Percentiles rank a stretch among this genome's conserved stretches.
Conservation (phyloP, 37 sponge, comb jelly and placozoan genomes). For the Ianthella basta region DNA sequence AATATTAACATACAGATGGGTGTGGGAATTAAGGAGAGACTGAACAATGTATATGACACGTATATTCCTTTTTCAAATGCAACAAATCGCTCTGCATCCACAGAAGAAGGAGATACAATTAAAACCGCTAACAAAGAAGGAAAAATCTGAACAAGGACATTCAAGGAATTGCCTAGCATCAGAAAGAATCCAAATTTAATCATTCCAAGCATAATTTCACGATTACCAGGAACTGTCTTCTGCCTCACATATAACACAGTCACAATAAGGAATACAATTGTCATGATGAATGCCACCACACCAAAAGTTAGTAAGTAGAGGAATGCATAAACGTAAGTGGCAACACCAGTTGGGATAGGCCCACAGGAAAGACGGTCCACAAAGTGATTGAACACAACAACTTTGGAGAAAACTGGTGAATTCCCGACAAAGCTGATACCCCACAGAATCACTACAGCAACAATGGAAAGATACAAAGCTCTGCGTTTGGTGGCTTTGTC, state of each 20-base stretch:
- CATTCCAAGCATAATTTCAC: neutral
- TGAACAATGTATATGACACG: too few species aligned
- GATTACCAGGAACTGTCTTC: neutral
- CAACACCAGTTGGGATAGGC: neutral
- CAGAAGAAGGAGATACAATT: too few species aligned
- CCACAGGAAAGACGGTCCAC: neutral
- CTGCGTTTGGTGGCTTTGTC: neutral
- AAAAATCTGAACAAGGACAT: neutral
- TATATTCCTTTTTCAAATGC: too few species aligned
- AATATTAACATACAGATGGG: too few species aligned
- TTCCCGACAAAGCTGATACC: neutral
- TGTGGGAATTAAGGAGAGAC: too few species aligned
- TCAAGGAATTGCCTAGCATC: neutral
- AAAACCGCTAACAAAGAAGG: too few species aligned
- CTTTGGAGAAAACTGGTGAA: neutral
- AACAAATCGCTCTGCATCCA: too few species aligned
- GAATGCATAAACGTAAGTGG: neutral
- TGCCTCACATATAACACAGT: neutral
- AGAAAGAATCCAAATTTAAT: neutral
- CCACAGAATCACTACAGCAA: neutral
- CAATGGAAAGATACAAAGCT: neutral
- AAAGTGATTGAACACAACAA: neutral
- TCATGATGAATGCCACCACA: neutral
- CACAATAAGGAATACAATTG: neutral
- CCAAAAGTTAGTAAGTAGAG: neutral